Percentiles rank a stretch among this genome's conserved stretches.
Conservation (phyloP, 2,113 vertebrate species). For the Hippocampus comes region DNA sequence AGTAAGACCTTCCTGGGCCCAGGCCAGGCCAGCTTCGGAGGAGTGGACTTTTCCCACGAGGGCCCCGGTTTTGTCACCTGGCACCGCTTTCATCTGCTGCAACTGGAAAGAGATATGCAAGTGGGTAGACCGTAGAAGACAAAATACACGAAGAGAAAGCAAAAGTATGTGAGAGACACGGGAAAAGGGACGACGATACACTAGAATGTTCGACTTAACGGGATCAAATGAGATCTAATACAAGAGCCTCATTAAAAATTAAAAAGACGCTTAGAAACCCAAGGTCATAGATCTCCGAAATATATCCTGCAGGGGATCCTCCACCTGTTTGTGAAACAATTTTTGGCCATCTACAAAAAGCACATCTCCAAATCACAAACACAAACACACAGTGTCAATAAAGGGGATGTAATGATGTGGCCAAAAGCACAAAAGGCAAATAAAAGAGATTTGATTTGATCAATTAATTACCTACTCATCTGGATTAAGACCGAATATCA, state of each 20-base stretch:
- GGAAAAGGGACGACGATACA: neutral
- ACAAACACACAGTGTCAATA: no score
- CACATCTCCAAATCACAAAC: neutral
- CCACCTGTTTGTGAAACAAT: neutral
- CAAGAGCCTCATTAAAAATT: neutral
- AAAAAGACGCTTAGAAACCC: no score
- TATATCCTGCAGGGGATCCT: neutral
- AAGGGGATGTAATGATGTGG: neutral
- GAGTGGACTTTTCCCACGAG: constrained; percentile 94
- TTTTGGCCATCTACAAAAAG: neutral
- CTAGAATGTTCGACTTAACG: neutral
- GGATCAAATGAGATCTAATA: neutral
- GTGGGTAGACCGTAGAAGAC: constrained; percentile 52
- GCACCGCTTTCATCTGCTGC: constrained; percentile 91
- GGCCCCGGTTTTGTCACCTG: constrained; percentile 97
- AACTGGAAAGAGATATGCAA: constrained; percentile 93
- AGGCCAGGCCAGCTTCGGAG: constrained; percentile 84
- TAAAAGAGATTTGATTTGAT: neutral
- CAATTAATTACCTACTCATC: neutral
- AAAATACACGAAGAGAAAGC: neutral
- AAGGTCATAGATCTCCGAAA: neutral
- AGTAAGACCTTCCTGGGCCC: constrained; percentile 90
- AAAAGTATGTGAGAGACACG: no score
- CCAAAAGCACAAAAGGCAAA: no score
- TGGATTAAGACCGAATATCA: neutral